Evolutionary conservation across 2,888 invertebrate genomes (phyloP).

Genomic region (Falcaria lacertinaria): DNA sequence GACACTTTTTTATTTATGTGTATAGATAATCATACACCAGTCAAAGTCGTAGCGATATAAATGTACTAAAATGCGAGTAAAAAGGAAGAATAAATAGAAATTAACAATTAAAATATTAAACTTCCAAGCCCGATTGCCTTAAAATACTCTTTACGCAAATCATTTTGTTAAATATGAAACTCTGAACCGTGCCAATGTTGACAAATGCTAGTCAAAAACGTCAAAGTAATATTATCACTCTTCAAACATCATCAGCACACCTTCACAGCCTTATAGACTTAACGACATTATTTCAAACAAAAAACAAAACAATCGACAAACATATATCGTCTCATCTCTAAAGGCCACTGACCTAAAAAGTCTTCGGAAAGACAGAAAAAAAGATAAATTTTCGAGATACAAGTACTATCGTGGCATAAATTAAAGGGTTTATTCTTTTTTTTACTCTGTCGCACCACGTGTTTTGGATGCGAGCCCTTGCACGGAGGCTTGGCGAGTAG

Average conservation of each 20-base stretch:
- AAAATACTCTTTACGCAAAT: too few relatives aligned
- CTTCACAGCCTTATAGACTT: constrained; percentile 22
- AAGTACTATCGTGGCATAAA: constrained; percentile 78
- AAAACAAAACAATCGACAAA: constrained; percentile 37
- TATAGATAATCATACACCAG: too few relatives aligned
- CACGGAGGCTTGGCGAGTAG: constrained; percentile 45
- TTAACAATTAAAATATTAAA: too few relatives aligned
- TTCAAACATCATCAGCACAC: constrained; percentile 13
- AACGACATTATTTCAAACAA: constrained; percentile 14
- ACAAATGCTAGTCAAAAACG: not conserved
- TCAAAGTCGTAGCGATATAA: too few relatives aligned
- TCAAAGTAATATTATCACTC: constrained; percentile 10
- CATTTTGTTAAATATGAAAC: too few relatives aligned
- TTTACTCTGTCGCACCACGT: constrained; percentile 71
- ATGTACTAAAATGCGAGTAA: too few relatives aligned
- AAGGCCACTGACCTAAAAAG: constrained; percentile 71
- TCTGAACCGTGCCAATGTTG: too few relatives aligned
- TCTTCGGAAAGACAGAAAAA: constrained; percentile 50
- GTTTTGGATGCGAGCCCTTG: constrained; percentile 50
- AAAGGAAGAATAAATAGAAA: too few relatives aligned
- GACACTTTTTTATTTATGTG: too few relatives aligned
- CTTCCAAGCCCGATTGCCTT: too few relatives aligned
- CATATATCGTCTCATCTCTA: constrained; percentile 51
- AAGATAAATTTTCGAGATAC: constrained; percentile 75
- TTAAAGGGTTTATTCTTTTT: constrained; percentile 74